Conservation (phyloP, 1,140 invertebrate species). For the Acyrthosiphon pisum region DNA sequence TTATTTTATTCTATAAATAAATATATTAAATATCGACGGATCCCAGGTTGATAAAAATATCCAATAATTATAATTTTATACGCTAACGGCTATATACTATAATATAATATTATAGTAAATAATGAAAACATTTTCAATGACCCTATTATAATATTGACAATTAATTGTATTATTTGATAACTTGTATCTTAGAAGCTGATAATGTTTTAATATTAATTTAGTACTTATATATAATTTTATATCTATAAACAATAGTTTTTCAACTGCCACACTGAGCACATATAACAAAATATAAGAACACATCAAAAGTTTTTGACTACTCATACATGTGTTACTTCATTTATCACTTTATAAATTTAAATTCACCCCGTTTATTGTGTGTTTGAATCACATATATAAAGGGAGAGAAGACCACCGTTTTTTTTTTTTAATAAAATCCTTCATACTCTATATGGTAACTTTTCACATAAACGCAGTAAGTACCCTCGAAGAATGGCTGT, state of each 20-base stretch:
- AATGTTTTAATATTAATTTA: not conserved
- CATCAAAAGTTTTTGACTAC: slow-evolving; percentile 43
- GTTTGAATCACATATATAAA: not conserved
- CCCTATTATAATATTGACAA: not conserved
- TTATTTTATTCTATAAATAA: not conserved
- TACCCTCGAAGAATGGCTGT: not conserved
- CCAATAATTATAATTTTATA: not conserved
- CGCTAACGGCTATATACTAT: too few species aligned
- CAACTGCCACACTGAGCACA: too few species aligned
- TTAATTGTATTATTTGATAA: not conserved
- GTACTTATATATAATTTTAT: not conserved
- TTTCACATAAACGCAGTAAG: slow-evolving; percentile 44
- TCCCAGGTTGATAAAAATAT: not conserved
- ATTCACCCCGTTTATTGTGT: slow-evolving; percentile 49
- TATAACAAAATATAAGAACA: not conserved
- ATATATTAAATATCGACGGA: not conserved
- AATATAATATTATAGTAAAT: not conserved
- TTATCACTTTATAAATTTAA: slow-evolving; percentile 56
- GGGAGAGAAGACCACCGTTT: slow-evolving; percentile 15
- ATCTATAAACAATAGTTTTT: not conserved
- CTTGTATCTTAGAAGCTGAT: not conserved
- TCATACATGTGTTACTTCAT: slow-evolving; percentile 52
- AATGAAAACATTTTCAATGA: not conserved
- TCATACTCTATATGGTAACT: slow-evolving; percentile 38
- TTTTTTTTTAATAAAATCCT: slow-evolving; percentile 45